Evolutionary conservation across 2,113 vertebrate genomes (phyloP), one percentile per base, ranked within the genome.

Genomic region (Prunella fulvescens): DNA sequence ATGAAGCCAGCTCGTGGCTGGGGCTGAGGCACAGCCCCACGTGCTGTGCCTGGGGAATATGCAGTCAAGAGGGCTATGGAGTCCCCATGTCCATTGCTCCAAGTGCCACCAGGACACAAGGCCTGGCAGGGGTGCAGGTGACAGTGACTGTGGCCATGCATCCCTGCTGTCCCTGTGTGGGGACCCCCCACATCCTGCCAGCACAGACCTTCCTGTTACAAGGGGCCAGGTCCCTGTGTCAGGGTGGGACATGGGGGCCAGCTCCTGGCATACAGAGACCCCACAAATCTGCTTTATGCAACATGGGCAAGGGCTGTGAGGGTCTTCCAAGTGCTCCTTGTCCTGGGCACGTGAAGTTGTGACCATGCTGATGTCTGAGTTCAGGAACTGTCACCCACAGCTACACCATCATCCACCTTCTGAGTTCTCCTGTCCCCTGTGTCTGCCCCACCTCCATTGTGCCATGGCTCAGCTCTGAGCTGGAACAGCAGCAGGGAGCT

Each of bases 221-320:
- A 48, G 37, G 14, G 37, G 7, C 14, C 22, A 78, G 71, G 26
- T 56, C 28, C 60, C 60, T 40, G 42, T 20, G 25, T 37, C n/a
- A 53, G 37, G 22, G 19, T 56, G 11, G 22, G 44, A 47, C 53
- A 28, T 1, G 3, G 39, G 35, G 33, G 3, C 40, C 3, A 4
- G 3, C 6, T 50, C 10, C 44, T 45, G 14, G 12, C 4, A 3
- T 60, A 33, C 66, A 91, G 26, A 80, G 33, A 15, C 50, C 33
- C 10, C n/a, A 24, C 26, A 28, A 35, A 39, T 39, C 58, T 10
- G 12, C 56, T 60, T 33, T 39, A 19, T 29, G 29, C 72, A 82
- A 25, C 1, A 1, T 0, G 0, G 81, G 6, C 24, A 60, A 40
- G 1, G 8, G 35, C 25, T 10, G 1, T 23, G 24, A 37, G 16